These are phyloP conservation scores for Scylla paramamosain DNA, from an alignment of 1,140 invertebrate genomes.

Conservation along the genomic window DNA sequence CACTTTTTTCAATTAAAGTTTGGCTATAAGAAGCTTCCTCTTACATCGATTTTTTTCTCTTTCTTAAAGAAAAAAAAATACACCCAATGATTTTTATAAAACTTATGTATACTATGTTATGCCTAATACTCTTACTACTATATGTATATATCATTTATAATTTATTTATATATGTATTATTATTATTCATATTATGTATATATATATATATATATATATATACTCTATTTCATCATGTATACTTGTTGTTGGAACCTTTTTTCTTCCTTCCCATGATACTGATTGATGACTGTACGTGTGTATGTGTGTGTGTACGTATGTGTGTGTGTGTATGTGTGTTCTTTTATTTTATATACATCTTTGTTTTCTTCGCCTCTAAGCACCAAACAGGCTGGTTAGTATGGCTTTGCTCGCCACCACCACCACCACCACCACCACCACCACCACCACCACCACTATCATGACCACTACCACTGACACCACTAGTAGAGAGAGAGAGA, in stretches of 20 bases:
- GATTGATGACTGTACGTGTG: background rate
- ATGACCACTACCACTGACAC: background rate
- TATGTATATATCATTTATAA: slow-evolving; percentile 23
- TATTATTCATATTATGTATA: slow-evolving; percentile 15
- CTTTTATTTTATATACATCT: background rate
- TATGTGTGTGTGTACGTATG: background rate
- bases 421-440: background rate
- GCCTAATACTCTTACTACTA: background rate
- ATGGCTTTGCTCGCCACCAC: background rate
- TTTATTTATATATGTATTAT: background rate
- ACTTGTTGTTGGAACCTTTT: background rate
- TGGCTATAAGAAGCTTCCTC: background rate
- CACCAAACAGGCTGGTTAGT: background rate
- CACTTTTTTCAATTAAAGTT: background rate
- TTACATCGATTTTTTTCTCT: slow-evolving; percentile 12
- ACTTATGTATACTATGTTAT: slow-evolving; percentile 14
- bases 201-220: background rate
- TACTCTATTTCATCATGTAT: background rate
- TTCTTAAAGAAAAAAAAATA: background rate
- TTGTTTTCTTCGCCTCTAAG: background rate
- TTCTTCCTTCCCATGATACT: too few species aligned
- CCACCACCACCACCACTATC: background rate
- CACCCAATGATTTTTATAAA: background rate
- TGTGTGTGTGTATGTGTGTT: background rate
- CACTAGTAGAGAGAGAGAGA: background rate